phyloP scores from a whole-genome alignment of 2,797 vertebrate species.

The Coluber constrictor region DNA sequence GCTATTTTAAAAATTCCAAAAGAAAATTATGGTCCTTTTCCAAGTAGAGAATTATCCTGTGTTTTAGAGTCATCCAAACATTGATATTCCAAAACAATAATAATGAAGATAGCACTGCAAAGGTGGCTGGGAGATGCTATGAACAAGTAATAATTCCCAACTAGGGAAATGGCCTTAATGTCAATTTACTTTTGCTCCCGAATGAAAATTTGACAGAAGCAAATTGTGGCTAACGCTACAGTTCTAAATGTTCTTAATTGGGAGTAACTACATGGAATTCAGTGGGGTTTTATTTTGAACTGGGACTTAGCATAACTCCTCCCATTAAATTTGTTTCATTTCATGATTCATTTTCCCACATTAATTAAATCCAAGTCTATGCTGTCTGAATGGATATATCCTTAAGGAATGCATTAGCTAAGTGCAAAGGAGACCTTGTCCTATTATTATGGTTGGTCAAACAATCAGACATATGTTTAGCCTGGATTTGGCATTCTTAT shows the following conservation, averaged over 20 bases:
- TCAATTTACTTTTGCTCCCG: background rate
- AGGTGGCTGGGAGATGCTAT: background rate
- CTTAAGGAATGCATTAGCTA: background rate
- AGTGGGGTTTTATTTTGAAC: background rate
- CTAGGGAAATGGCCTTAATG: background rate
- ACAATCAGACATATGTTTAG: background rate
- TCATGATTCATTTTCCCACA: background rate
- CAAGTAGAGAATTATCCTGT: background rate
- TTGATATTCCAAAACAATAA: background rate
- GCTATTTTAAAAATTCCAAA: background rate
- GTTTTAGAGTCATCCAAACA: background rate
- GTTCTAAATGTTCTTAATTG: background rate
- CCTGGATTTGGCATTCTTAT: background rate
- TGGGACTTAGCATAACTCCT: background rate
- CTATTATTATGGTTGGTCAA: background rate
- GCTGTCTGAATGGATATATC: background rate
- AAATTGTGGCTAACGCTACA: background rate
- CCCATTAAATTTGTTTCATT: background rate
- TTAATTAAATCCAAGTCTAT: background rate
- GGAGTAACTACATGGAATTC: background rate
- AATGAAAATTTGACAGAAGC: background rate
- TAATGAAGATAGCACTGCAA: background rate
- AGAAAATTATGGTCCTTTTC: background rate
- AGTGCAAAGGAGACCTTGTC: background rate
- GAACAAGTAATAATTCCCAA: background rate